These are phyloP conservation scores for Streblospio benedicti DNA, from an alignment of 1,140 invertebrate genomes.

Conservation along the genomic window DNA sequence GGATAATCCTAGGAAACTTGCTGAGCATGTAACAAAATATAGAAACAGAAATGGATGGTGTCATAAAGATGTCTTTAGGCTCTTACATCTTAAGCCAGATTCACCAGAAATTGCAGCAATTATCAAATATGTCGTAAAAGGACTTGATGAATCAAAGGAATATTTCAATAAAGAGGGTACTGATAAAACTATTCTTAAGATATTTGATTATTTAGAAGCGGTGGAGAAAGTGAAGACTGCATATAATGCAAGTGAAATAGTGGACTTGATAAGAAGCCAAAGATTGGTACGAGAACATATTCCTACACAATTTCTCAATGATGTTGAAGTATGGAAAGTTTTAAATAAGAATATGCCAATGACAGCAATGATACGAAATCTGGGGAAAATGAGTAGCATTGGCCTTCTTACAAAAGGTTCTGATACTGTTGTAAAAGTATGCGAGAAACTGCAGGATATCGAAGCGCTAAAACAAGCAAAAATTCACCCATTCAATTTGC, in stretches of 20 bases:
- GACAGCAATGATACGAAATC: slow-evolving; percentile 52
- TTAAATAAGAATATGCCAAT: slow-evolving; percentile 55
- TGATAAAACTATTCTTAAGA: slow-evolving; percentile 30
- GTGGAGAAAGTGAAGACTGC: slow-evolving; percentile 55
- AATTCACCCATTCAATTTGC: slow-evolving; percentile 55
- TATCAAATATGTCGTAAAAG: slow-evolving; percentile 28
- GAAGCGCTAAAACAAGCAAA: slow-evolving; percentile 47
- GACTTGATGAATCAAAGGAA: slow-evolving; percentile 48
- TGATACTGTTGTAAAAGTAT: slow-evolving; percentile 19
- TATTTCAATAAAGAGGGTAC: slow-evolving; percentile 30
- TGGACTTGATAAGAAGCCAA: slow-evolving; percentile 47
- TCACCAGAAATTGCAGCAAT: slow-evolving; percentile 20
- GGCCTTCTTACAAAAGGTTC: slow-evolving; percentile 48
- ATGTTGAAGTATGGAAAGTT: slow-evolving; percentile 57
- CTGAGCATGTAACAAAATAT: slow-evolving; percentile 56
- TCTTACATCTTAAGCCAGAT: slow-evolving; percentile 54
- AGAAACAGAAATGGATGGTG: slow-evolving; percentile 57
- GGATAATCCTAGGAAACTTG: slow-evolving; percentile 53
- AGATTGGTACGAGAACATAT: slow-evolving; percentile 58
- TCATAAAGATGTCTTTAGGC: slow-evolving; percentile 60
- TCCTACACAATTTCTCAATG: slow-evolving; percentile 57
- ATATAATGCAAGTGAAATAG: slow-evolving; percentile 50
- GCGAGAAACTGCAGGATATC: slow-evolving; percentile 25
- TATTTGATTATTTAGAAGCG: slow-evolving; percentile 53
- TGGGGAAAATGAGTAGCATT: slow-evolving; percentile 58